A percentile compares a stretch with the other conserved stretches of the same genome.
Conservation (phyloP, 2,113 vertebrate species). For the Suricata suricatta region DNA sequence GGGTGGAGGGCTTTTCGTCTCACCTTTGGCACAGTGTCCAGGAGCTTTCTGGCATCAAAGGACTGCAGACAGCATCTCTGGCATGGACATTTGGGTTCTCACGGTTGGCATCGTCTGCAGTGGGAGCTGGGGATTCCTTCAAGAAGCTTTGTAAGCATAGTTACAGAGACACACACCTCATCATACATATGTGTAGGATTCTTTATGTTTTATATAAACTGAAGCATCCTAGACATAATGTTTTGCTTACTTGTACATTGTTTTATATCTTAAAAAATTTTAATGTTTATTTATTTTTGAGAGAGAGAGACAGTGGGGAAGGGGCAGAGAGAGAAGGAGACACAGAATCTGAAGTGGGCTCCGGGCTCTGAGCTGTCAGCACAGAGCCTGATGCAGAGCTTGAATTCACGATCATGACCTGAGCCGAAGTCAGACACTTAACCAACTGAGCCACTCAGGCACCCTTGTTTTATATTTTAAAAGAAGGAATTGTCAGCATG, state of each 20-base stretch:
- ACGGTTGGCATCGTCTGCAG: not conserved
- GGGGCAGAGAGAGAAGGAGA: no score
- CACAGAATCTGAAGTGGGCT: no score
- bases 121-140: not conserved
- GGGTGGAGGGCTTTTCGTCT: not conserved
- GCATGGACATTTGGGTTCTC: not conserved
- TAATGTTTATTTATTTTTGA: not conserved
- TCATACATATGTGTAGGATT: not conserved
- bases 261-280: not conserved
- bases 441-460: no score
- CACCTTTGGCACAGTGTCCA: not conserved
- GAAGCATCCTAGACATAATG: not conserved
- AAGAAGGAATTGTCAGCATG: no score
- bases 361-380: no score
- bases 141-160: not conserved
- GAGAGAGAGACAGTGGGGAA: no score
- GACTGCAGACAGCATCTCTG: not conserved
- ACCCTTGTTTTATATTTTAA: no score
- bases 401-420: no score
- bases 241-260: not conserved
- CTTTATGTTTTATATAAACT: not conserved
- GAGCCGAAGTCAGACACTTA: no score
- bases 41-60: not conserved
- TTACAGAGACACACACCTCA: not conserved
- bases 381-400: no score